Conservation (phyloP, 2,888 invertebrate genomes). For the Melipona beecheii region DNA sequence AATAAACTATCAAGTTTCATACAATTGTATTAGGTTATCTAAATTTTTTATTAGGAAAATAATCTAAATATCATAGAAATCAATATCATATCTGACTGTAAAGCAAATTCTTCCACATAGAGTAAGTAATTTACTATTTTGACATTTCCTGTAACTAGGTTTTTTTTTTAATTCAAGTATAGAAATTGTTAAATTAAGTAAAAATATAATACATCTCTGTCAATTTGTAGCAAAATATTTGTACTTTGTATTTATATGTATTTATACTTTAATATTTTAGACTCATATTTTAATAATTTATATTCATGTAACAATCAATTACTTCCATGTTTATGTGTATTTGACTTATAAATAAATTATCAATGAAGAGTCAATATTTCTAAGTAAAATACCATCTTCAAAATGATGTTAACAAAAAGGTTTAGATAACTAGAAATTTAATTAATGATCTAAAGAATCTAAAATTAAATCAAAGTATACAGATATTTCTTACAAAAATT, state of each 20-base stretch:
- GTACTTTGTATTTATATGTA: too few species aligned
- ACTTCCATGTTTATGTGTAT: not conserved
- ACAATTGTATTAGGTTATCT: not conserved
- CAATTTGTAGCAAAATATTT: not conserved
- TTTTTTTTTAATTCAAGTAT: not conserved
- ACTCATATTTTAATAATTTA: not conserved
- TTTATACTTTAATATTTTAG: too few species aligned
- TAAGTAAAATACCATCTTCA: not conserved
- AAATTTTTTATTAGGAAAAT: not conserved
- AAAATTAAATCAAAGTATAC: conserved; percentile 2
- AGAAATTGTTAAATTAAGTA: not conserved
- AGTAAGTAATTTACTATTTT: not conserved
- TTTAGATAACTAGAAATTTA: not conserved
- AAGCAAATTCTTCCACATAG: not conserved
- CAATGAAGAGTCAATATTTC: not conserved
- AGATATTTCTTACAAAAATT: not conserved
- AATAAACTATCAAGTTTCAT: not conserved
- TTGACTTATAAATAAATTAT: not conserved
- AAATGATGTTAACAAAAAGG: not conserved
- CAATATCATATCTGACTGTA: too few species aligned
- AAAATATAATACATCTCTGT: not conserved
- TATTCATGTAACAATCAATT: not conserved
- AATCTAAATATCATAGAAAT: not conserved
- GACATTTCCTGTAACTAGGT: not conserved
- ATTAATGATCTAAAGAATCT: not conserved